These are phyloP conservation scores for Cygnus atratus DNA, from an alignment of 2,113 vertebrate species.

Conservation along the genomic window DNA sequence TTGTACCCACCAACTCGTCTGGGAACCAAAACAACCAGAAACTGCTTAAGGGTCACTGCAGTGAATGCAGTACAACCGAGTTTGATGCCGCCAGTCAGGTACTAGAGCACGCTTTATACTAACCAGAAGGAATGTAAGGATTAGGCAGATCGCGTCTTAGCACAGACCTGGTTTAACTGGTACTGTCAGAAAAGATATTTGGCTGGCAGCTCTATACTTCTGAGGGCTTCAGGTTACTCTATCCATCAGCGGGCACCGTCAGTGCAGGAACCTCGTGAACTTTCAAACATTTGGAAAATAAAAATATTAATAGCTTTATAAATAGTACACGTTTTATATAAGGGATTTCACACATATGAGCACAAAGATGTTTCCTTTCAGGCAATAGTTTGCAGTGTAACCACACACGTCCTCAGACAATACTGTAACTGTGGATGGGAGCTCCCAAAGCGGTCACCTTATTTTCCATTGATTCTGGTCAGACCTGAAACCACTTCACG, in stretches of 20 bases:
- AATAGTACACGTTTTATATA: not conserved
- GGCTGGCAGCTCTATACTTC: not conserved
- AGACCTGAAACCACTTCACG: not conserved
- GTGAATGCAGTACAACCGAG: accelerated
- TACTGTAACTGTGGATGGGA: not conserved
- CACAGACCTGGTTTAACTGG: not conserved
- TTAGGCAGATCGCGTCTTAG: not conserved
- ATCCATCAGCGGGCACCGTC: accelerated
- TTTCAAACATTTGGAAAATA: not conserved
- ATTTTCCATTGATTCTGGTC: not conserved
- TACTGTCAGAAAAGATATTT: not conserved
- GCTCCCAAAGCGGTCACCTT: not conserved
- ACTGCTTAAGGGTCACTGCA: not conserved
- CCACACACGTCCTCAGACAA: not conserved
- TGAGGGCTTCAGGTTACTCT: not conserved
- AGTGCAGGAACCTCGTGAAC: not conserved
- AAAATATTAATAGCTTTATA: not conserved
- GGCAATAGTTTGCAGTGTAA: not conserved
- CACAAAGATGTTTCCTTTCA: not conserved
- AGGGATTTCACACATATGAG: not conserved
- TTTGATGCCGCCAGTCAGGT: not conserved
- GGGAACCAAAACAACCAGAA: not conserved
- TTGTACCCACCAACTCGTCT: not conserved
- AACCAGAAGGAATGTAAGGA: not conserved
- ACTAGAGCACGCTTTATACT: not conserved